Conservation (phyloP, 2,888 invertebrate species). For the Sympetrum striolatum region DNA sequence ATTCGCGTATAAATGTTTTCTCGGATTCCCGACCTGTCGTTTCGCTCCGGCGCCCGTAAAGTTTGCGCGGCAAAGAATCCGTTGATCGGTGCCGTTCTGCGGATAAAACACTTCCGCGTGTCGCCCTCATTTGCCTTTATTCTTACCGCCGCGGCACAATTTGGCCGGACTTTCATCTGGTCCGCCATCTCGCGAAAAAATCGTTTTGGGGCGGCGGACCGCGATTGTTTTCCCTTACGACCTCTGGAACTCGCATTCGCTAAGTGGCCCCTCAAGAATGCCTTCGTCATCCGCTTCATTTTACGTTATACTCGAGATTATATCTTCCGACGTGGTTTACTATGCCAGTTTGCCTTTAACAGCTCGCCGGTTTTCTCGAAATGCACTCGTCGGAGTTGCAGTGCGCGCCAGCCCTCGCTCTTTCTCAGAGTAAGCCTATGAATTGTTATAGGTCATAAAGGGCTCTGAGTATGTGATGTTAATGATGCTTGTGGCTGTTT, state of each 20-base stretch:
- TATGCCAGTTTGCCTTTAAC: neutral
- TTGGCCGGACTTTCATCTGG: neutral
- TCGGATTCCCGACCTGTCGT: too few relatives aligned
- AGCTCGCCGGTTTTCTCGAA: neutral
- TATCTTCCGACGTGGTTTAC: neutral
- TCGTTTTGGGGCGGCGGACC: neutral
- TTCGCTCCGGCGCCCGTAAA: too few relatives aligned
- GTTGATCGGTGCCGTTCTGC: neutral
- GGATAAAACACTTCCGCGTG: neutral
- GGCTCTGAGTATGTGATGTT: too few relatives aligned
- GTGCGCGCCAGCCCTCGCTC: too few relatives aligned
- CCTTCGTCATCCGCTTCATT: neutral
- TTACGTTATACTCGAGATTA: neutral
- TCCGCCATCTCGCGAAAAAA: neutral
- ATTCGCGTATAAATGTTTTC: too few relatives aligned
- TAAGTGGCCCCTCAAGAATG: neutral
- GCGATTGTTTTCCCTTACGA: neutral
- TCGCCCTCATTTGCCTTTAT: neutral
- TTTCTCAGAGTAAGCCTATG: too few relatives aligned
- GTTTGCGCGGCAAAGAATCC: neutral
- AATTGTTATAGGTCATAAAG: too few relatives aligned
- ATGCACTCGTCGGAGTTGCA: neutral
- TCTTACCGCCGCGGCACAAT: neutral
- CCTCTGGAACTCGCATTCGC: neutral
- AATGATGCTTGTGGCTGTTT: too few relatives aligned